A percentile compares a stretch with the other conserved stretches of the same genome.
phyloP scores from a whole-genome alignment of 2,113 vertebrate genomes.

The Laterallus jamaicensis region DNA sequence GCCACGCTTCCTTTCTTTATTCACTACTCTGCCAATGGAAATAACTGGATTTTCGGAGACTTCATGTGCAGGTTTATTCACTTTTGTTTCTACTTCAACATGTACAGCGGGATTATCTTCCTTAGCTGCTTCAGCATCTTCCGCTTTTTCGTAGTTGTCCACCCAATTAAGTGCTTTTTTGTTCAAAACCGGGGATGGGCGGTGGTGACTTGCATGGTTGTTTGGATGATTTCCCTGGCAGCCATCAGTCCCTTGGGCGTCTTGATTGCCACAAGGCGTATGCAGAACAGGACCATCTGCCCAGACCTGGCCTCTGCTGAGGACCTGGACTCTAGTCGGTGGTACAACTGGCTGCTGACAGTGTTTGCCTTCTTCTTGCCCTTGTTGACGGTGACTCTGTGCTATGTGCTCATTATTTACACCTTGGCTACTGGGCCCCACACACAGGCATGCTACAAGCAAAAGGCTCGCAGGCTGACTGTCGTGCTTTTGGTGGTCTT shows the following conservation, averaged over 20 bases:
- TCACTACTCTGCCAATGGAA: slow-evolving; percentile 80
- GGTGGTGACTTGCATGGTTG: neutral
- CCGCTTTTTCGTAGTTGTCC: slow-evolving; percentile 80
- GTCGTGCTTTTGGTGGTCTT: slow-evolving; percentile 75
- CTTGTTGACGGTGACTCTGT: slow-evolving; percentile 72
- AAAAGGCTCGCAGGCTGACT: slow-evolving; percentile 71
- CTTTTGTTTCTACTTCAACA: slow-evolving; percentile 90
- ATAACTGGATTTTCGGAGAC: slow-evolving; percentile 86
- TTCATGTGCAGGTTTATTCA: slow-evolving; percentile 88
- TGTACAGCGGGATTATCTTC: slow-evolving; percentile 90
- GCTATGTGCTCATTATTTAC: slow-evolving; percentile 70
- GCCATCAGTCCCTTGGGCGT: slow-evolving; percentile 58
- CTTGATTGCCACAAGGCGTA: slow-evolving; percentile 11
- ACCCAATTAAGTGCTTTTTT: slow-evolving; percentile 59
- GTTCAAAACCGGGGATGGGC: slow-evolving; percentile 63
- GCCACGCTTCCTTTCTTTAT: slow-evolving; percentile 87
- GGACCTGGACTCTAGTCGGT: neutral
- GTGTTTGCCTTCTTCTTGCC: slow-evolving; percentile 75
- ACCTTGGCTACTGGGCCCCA: slow-evolving; percentile 64
- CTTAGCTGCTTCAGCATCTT: slow-evolving; percentile 89
- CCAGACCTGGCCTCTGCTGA: slow-evolving; percentile 63
- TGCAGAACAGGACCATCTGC: slow-evolving; percentile 38
- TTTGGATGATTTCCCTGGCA: slow-evolving; percentile 65
- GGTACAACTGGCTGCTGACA: slow-evolving; percentile 73
- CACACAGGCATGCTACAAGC: neutral